These are phyloP conservation scores for Ia io DNA, from an alignment of 2,113 vertebrate genomes.

Conservation along the genomic window DNA sequence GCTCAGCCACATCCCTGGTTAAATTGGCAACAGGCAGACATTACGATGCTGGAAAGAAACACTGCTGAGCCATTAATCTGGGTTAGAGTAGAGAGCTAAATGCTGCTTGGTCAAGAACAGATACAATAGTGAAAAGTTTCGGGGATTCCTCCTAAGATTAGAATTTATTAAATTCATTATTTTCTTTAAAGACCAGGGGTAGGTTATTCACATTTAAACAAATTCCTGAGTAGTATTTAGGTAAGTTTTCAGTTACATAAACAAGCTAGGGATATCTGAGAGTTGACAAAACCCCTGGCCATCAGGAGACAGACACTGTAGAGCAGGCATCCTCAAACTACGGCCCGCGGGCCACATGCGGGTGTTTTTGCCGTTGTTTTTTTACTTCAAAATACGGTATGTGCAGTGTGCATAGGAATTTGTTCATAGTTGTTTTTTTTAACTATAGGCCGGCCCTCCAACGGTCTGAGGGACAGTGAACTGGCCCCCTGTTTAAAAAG, in stretches of 20 bases:
- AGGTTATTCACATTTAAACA: neutral
- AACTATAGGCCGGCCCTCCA: too few relatives aligned
- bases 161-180: neutral
- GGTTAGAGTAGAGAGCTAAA: neutral
- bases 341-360: too few relatives aligned
- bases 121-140: neutral
- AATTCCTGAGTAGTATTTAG: neutral
- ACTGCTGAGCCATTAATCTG: neutral
- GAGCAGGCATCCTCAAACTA: neutral
- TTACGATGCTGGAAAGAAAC: neutral
- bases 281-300: neutral
- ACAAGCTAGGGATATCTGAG: neutral
- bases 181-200: neutral
- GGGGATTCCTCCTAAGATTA: slow-evolving; percentile 11
- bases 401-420: too few relatives aligned
- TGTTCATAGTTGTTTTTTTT: too few relatives aligned
- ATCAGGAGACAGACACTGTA: neutral
- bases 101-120: neutral
- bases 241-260: neutral
- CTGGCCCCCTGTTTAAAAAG: too few relatives aligned
- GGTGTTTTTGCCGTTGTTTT: too few relatives aligned
- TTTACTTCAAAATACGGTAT: too few relatives aligned
- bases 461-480: too few relatives aligned
- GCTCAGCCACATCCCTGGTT: neutral
- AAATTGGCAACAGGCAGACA: neutral